A percentile compares a stretch with the other conserved stretches of the same genome.
Evolutionary conservation across 2,888 invertebrate species (phyloP).

Genomic region (Eledona agricola): DNA sequence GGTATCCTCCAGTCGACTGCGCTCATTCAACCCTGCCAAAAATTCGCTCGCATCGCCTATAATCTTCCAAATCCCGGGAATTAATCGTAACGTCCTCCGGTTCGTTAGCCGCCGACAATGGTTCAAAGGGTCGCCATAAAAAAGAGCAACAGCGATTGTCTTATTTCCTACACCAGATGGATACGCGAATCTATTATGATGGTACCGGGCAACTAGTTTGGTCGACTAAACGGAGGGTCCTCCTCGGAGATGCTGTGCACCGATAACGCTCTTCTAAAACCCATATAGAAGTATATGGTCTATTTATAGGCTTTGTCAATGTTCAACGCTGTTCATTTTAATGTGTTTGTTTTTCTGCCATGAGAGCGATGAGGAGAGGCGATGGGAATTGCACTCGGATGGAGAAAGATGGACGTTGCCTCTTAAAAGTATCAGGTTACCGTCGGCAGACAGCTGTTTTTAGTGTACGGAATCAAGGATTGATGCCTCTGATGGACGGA

Average conservation of each 20-base stretch:
- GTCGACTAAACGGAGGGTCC: conserved; percentile 39
- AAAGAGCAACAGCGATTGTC: conserved; percentile 24
- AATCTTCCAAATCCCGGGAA: conserved; percentile 16
- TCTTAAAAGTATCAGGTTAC: conserved; percentile 64
- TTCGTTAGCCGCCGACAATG: conserved; percentile 26
- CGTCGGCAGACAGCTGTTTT: conserved; percentile 63
- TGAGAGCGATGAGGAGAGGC: conserved; percentile 52
- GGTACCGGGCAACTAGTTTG: conserved; percentile 17
- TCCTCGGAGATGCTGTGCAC: conserved; percentile 48
- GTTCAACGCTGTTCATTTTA: conserved; percentile 64
- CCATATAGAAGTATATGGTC: conserved; percentile 62
- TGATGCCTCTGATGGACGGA: conserved; percentile 43
- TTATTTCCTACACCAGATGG: conserved; percentile 7
- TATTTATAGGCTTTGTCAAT: conserved; percentile 65
- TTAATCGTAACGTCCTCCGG: conserved; percentile 21
- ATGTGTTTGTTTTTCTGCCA: conserved; percentile 63
- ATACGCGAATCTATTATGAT: conserved; percentile 31
- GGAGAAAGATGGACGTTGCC: conserved; percentile 52
- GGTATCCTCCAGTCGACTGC: conserved; percentile 49
- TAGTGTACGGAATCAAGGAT: conserved; percentile 57
- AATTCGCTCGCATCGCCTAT: conserved; percentile 46
- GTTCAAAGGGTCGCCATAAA: conserved; percentile 22
- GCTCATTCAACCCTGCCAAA: conserved; percentile 44
- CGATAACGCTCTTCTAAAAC: conserved; percentile 52
- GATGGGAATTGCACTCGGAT: conserved; percentile 36